Evolutionary conservation across 2,797 vertebrate genomes (phyloP).

Genomic region (Falco biarmicus): DNA sequence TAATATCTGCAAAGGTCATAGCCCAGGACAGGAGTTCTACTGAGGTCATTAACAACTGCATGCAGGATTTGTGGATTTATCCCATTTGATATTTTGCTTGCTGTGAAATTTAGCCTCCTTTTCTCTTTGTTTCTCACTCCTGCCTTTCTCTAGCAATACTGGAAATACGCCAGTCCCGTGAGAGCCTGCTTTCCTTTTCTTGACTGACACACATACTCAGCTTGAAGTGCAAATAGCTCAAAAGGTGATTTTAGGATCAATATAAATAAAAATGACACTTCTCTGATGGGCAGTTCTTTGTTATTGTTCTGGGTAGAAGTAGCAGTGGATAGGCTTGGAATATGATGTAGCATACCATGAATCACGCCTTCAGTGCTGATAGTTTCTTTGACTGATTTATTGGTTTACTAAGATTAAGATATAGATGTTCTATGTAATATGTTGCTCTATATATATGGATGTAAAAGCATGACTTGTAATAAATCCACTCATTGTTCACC

Average conservation of each 20-base stretch:
- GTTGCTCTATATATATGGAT: background rate
- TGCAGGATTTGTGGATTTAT: background rate
- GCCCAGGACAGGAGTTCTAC: background rate
- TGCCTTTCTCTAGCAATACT: background rate
- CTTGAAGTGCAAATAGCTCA: background rate
- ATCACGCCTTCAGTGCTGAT: background rate
- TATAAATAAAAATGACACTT: conserved; percentile 40
- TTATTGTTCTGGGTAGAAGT: background rate
- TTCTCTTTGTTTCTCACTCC: background rate
- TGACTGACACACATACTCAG: background rate
- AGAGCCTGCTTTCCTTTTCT: background rate
- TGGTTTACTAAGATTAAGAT: background rate
- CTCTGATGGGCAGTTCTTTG: background rate
- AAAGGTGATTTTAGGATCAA: conserved; percentile 25
- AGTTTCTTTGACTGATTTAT: background rate
- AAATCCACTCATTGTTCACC: background rate
- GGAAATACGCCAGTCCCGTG: background rate
- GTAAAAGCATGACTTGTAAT: background rate
- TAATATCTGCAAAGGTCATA: background rate
- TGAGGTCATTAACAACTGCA: background rate
- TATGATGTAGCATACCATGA: background rate
- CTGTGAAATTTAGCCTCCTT: background rate
- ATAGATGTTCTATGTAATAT: background rate
- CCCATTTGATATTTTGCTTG: background rate
- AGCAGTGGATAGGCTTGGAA: background rate